Percentiles rank a stretch among this genome's conserved stretches.
Evolutionary conservation across 2,888 invertebrate species (phyloP).

Genomic region (Syrista parreyssii): DNA sequence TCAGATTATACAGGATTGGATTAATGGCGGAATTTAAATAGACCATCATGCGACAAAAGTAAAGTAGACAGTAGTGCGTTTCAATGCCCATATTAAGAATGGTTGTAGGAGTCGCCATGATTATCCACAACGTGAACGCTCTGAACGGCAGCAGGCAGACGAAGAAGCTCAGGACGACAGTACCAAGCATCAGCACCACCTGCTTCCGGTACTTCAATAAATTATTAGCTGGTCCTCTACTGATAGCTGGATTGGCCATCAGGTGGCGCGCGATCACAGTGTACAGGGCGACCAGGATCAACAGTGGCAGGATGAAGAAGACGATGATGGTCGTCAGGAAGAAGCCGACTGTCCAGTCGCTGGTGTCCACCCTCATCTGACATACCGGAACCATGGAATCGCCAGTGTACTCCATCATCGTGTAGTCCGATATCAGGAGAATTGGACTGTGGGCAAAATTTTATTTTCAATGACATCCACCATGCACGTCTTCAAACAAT

Average conservation of each 20-base stretch:
- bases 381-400: constrained; percentile 75
- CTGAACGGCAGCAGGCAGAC: constrained; percentile 90
- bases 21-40: constrained; percentile 93
- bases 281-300: constrained; percentile 84
- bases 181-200: constrained; percentile 89
- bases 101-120: constrained; percentile 79
- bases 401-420: constrained; percentile 78
- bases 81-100: constrained; percentile 78
- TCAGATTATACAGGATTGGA: constrained; percentile 90
- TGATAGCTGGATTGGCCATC: constrained; percentile 82
- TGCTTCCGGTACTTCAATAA: constrained; percentile 81
- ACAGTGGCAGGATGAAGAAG: constrained; percentile 88
- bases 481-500: not conserved
- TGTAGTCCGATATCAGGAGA: constrained; percentile 82
- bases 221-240: constrained; percentile 71
- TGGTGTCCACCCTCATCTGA: constrained; percentile 78
- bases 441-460: constrained; percentile 79
- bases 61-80: constrained; percentile 84
- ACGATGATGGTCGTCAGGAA: constrained; percentile 83
- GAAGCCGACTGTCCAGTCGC: constrained; percentile 82
- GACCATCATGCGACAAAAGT: constrained; percentile 87
- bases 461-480: not conserved
- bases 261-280: constrained; percentile 87
- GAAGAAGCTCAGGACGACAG: constrained; percentile 91
- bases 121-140: constrained; percentile 88